These are phyloP conservation scores for Stenodera caucasica DNA, from an alignment of 2,888 invertebrate species.

Conservation along the genomic window DNA sequence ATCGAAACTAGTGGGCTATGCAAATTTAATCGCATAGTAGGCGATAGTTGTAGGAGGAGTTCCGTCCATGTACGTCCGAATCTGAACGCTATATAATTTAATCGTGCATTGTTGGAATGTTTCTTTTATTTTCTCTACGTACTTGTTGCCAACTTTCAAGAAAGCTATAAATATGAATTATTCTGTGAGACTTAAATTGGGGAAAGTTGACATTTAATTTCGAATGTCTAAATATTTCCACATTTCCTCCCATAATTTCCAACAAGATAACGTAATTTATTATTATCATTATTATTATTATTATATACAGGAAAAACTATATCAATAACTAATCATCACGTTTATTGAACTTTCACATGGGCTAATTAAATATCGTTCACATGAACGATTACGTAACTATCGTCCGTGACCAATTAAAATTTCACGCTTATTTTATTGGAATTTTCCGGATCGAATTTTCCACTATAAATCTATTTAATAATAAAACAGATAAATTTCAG, in stretches of 20 bases:
- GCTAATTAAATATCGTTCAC: conserved; percentile 10
- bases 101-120: too few relatives aligned
- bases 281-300: too few relatives aligned
- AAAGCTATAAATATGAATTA: conserved; percentile 18
- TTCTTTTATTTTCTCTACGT: conserved; percentile 9
- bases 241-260: conserved; percentile 21
- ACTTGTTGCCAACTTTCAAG: conserved; percentile 19
- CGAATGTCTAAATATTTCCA: conserved; percentile 9
- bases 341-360: conserved; percentile 9
- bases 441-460: too few relatives aligned
- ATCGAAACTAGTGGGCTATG: neutral
- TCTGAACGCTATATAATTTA: too few relatives aligned
- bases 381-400: conserved; percentile 16
- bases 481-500: too few relatives aligned
- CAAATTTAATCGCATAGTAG: neutral
- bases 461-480: neutral
- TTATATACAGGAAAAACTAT: conserved; percentile 5
- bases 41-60: neutral
- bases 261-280: conserved; percentile 23
- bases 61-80: too few relatives aligned
- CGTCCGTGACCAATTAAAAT: conserved; percentile 33
- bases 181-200: conserved; percentile 21
- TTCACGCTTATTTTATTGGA: conserved; percentile 27
- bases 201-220: conserved; percentile 22
- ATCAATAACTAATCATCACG: conserved; percentile 1